Evolutionary conservation across 92 coral and sea anemone species (phyloP), one percentile per base, ranked within the genome.

Genomic region (Porites divaricata): DNA sequence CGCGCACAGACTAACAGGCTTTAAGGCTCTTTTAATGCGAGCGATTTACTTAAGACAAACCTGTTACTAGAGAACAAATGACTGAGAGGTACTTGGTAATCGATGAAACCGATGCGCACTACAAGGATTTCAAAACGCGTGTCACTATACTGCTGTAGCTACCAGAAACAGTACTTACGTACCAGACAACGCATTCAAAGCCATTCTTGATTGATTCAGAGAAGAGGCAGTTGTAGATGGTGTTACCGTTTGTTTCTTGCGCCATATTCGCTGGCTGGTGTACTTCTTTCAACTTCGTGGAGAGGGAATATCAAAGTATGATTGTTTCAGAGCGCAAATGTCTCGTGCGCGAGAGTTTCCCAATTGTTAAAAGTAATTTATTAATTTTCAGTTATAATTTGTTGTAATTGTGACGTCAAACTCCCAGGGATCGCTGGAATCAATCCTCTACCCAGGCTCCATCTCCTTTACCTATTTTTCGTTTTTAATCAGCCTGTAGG

Each of bases 171-270:
- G 75, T 28, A 70, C 75, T 70, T 70, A 70, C 75, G 0, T 28
- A 28, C 41, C 75, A 70, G 75, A 70, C 75, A 70, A 70, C 75
- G 75, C 75, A 70, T 70, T 70, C 75, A 70, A n/a, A 21, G 75
- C 75, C 75, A 25, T 70, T 0, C 75, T 70, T 70, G 75, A 70
- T 70, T 28, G 75, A 19, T 70, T 70, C 75, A 70, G 75, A 70
- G 75, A 70, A 70, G 75, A 45, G 15, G 53, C 53, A 25, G 75
- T 70, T 70, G 75, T 70, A 70, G 50, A 9, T 28, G 49, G 25
- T 70, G 75, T 23, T 70, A 25, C 75, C 75, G 0, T 70, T 70
- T 70, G 75, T 70, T 70, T 70, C 49, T 70, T 70, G 75, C 45
- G 75, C 75, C 75, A 70, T 70, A 22, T 28, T 70, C 75, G 75